These are phyloP conservation scores for Automeris io DNA, from an alignment of 2,888 invertebrate species.

Conservation along the genomic window DNA sequence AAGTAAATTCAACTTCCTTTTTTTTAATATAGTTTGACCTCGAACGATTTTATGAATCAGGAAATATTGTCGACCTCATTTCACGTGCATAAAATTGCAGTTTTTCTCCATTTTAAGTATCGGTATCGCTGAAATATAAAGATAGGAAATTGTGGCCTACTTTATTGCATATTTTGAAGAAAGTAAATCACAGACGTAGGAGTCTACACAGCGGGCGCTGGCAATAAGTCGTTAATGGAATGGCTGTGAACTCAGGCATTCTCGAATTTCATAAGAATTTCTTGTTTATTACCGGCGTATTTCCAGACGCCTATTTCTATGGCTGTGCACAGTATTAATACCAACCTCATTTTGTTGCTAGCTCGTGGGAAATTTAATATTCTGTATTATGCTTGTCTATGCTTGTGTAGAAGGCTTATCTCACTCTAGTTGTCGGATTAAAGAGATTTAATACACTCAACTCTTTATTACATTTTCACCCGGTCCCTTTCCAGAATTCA, in stretches of 20 bases:
- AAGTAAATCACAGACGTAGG: slow-evolving; percentile 14
- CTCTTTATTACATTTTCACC: neutral
- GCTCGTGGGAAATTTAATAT: slow-evolving; percentile 11
- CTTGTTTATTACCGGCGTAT: slow-evolving; percentile 5
- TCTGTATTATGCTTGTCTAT: slow-evolving; percentile 1
- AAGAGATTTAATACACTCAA: neutral
- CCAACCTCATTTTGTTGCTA: slow-evolving; percentile 6
- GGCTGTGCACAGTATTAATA: slow-evolving; percentile 8
- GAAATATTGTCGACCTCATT: no score
- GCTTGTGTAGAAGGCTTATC: neutral
- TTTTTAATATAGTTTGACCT: no score
- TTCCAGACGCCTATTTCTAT: slow-evolving; percentile 6
- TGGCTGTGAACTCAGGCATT: slow-evolving; percentile 1
- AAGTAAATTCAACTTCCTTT: no score
- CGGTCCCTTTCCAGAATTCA: neutral
- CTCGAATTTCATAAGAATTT: slow-evolving; percentile 9
- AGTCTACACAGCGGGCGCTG: slow-evolving; percentile 10
- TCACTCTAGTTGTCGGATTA: neutral
- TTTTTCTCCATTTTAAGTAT: no score
- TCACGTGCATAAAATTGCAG: no score
- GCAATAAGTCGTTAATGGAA: slow-evolving; percentile 17
- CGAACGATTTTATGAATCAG: no score
- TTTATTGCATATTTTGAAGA: slow-evolving; percentile 9
- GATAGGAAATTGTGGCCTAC: slow-evolving; percentile 3
- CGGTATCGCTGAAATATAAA: no score